These are phyloP conservation scores for Anser cygnoides DNA, from an alignment of 2,113 vertebrate genomes.

Conservation along the genomic window DNA sequence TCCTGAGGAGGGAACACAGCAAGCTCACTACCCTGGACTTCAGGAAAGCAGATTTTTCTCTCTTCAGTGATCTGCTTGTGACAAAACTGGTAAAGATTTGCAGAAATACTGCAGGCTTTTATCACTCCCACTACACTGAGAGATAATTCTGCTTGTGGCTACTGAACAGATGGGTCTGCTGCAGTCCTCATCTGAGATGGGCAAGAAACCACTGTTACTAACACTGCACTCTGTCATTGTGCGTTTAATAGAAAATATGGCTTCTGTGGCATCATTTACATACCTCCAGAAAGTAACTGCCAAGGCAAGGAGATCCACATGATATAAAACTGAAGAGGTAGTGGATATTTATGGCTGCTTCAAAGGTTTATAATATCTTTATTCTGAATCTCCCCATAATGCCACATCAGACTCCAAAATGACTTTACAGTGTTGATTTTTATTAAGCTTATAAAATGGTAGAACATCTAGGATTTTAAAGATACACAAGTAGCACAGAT, in stretches of 20 bases:
- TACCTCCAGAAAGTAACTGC: neutral
- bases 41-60: too few species aligned
- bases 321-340: neutral
- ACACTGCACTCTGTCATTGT: neutral
- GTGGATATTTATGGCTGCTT: neutral
- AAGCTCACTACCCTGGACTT: too few species aligned
- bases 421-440: neutral
- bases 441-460: too few species aligned
- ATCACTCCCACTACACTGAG: neutral
- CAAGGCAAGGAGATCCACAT: neutral
- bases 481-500: neutral
- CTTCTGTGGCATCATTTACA: neutral
- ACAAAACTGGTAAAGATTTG: neutral
- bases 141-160: neutral
- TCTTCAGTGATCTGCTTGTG: too few species aligned
- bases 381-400: neutral
- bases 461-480: neutral
- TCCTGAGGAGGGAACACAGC: too few species aligned
- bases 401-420: neutral
- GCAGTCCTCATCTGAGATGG: neutral
- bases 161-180: neutral
- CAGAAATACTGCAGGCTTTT: neutral
- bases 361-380: neutral
- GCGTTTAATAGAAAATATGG: neutral
- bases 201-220: neutral